Percentiles rank a stretch among this genome's conserved stretches.
phyloP scores from a whole-genome alignment of 2,113 vertebrate species.

The Myiopsitta monachus region DNA sequence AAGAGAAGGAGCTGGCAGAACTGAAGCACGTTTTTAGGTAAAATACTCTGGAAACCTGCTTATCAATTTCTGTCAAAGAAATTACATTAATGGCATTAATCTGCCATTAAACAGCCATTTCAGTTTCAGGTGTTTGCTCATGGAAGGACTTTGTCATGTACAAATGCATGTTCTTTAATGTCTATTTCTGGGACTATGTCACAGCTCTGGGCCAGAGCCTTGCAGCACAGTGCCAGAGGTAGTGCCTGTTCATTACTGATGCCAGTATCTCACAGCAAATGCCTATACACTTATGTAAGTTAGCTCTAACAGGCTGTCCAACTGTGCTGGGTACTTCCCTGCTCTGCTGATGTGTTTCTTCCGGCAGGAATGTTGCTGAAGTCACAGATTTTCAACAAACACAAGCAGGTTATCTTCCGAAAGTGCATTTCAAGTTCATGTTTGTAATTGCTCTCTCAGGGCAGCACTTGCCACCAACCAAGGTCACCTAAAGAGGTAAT shows the following conservation, averaged over 20 bases:
- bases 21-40: constrained; percentile 89
- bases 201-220: background rate
- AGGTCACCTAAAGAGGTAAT: background rate
- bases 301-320: background rate
- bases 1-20: constrained; percentile 84
- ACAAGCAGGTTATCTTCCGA: background rate
- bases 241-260: background rate
- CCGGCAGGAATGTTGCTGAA: background rate
- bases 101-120: background rate
- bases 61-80: background rate
- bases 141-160: background rate
- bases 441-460: background rate
- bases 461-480: rapidly evolving
- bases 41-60: background rate
- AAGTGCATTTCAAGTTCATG: background rate
- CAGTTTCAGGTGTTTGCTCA: background rate
- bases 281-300: background rate
- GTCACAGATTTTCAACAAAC: background rate
- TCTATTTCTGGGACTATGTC: background rate
- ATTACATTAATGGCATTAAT: too few species aligned
- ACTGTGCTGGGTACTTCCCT: background rate
- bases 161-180: background rate
- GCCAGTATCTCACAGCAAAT: background rate
- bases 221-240: background rate
- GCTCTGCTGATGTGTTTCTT: background rate